Conservation (phyloP, 2,113 vertebrate genomes). For the Taxidea taxus region DNA sequence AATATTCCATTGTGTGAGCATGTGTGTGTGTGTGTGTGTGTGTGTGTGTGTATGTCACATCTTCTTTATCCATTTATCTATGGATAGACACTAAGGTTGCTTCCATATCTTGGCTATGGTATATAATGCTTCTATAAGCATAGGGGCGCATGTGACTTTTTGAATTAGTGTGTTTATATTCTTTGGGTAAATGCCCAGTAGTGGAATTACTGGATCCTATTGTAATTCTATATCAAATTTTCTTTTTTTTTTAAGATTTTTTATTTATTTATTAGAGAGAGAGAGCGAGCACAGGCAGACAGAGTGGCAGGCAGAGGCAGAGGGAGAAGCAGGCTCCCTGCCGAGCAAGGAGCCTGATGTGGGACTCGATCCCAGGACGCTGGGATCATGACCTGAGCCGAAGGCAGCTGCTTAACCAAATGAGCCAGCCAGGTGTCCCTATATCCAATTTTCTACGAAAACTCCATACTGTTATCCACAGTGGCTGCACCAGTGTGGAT, state of each 20-base stretch:
- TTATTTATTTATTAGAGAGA: too few species aligned
- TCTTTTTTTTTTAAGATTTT: too few species aligned
- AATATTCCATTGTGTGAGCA: background rate
- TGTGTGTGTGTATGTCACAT: too few species aligned
- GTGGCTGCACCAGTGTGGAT: background rate
- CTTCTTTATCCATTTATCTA: background rate
- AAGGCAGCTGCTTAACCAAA: too few species aligned
- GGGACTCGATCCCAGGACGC: too few species aligned
- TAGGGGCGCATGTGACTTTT: background rate
- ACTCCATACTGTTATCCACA: background rate
- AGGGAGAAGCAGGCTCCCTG: too few species aligned
- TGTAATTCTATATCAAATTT: background rate
- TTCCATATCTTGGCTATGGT: background rate
- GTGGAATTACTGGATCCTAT: background rate
- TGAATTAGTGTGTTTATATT: background rate
- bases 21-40: too few species aligned
- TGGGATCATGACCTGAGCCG: too few species aligned
- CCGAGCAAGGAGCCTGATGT: too few species aligned
- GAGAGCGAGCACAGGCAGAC: too few species aligned
- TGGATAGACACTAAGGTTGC: background rate
- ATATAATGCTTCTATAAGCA: background rate
- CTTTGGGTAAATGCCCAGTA: background rate
- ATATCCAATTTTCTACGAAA: background rate
- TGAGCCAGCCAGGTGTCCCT: too few species aligned
- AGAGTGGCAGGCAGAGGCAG: too few species aligned